phyloP scores from a whole-genome alignment of 1,140 invertebrate species.

The Aphis gossypii region DNA sequence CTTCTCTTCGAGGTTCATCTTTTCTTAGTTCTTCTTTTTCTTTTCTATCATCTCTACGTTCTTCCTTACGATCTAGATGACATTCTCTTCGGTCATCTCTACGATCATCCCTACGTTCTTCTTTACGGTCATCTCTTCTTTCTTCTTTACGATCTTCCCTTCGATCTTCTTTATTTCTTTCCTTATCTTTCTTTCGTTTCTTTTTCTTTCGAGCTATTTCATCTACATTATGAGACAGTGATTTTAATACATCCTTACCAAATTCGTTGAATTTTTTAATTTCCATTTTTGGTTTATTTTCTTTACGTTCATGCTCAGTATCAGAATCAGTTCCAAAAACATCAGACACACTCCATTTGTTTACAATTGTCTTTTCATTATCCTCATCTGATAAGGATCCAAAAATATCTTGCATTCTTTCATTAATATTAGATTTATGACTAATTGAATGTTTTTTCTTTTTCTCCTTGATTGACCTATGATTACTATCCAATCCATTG shows the following conservation, averaged over 20 bases:
- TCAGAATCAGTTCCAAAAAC: slow-evolving; percentile 65
- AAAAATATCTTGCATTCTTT: slow-evolving; percentile 87
- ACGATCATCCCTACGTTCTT: slow-evolving; percentile 59
- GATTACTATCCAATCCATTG: slow-evolving; percentile 43
- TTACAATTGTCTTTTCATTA: slow-evolving; percentile 57
- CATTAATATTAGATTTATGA: slow-evolving; percentile 66
- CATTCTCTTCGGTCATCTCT: not conserved
- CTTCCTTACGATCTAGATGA: slow-evolving; percentile 9
- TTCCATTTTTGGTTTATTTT: slow-evolving; percentile 55
- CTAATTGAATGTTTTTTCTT: slow-evolving; percentile 61
- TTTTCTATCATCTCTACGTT: slow-evolving; percentile 18
- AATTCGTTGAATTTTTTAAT: slow-evolving; percentile 46
- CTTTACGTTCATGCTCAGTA: slow-evolving; percentile 59
- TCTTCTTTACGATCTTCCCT: slow-evolving; percentile 44
- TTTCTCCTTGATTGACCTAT: slow-evolving; percentile 46
- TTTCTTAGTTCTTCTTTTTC: slow-evolving; percentile 40
- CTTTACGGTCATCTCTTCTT: not conserved
- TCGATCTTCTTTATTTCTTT: slow-evolving; percentile 54
- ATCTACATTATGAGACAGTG: slow-evolving; percentile 51
- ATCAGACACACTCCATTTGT: slow-evolving; percentile 63
- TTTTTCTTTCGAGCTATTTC: slow-evolving; percentile 59
- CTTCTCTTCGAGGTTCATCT: slow-evolving; percentile 48
- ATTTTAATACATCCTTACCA: slow-evolving; percentile 51
- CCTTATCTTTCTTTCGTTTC: slow-evolving; percentile 59
- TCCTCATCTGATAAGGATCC: slow-evolving; percentile 81